Conservation (phyloP, 2,797 vertebrate genomes). For the Argyrosomus regius region DNA sequence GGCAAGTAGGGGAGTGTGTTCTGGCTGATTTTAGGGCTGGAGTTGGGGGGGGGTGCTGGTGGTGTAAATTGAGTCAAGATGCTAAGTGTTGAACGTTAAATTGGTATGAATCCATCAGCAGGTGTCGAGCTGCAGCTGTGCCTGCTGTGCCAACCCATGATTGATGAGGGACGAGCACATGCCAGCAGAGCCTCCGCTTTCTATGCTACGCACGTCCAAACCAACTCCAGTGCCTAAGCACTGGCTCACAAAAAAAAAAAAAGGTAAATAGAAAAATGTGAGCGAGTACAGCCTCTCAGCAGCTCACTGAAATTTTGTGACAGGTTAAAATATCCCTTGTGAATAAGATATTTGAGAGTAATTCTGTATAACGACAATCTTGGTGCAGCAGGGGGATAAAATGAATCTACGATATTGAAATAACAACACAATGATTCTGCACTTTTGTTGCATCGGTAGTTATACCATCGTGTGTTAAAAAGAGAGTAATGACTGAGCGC, state of each 20-base stretch:
- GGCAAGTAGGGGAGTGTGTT: constrained; percentile 28
- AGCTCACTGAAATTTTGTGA: constrained; percentile 50
- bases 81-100: constrained; percentile 82
- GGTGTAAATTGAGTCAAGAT: constrained; percentile 81
- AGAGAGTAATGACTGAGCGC: constrained; percentile 4
- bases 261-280: constrained; percentile 15
- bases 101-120: constrained; percentile 84
- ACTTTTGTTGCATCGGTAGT: neutral
- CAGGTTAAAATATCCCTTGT: constrained; percentile 13
- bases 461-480: constrained; percentile 26
- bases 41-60: constrained; percentile 26
- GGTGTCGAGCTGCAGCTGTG: constrained; percentile 79
- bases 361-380: neutral
- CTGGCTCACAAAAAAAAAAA: neutral
- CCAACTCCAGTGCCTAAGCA: constrained; percentile 20
- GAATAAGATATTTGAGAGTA: neutral
- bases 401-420: constrained; percentile 26
- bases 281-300: constrained; percentile 9
- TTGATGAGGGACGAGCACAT: constrained; percentile 74
- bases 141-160: constrained; percentile 77
- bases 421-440: neutral
- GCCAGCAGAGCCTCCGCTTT: constrained; percentile 69
- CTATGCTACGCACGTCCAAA: constrained; percentile 54
- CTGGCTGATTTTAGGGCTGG: constrained; percentile 52
- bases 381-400: neutral